Percentiles rank a stretch among this genome's conserved stretches.
Conservation (phyloP, 2,113 vertebrate genomes). For the Malurus alboscapulatus region DNA sequence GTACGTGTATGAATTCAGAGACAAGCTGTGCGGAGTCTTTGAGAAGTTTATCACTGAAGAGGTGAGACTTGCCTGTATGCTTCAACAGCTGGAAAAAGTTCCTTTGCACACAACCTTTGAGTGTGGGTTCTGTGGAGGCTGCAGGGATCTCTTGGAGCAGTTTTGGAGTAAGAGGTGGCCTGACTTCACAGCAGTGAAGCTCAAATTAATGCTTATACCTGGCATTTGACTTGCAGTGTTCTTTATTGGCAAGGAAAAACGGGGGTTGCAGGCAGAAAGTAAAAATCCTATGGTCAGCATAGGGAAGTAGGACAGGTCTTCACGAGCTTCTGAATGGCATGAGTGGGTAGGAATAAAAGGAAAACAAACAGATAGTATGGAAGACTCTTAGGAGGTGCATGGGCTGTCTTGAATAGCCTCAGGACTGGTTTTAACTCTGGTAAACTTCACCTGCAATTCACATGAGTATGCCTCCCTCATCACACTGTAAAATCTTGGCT, state of each 20-base stretch:
- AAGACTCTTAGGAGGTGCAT: not conserved
- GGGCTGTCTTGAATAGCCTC: not conserved
- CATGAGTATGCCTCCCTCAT: not conserved
- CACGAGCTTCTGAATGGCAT: rapidly evolving
- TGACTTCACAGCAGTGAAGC: not conserved
- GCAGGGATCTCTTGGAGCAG: not conserved
- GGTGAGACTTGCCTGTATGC: constrained; percentile 60
- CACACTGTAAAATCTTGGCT: not conserved
- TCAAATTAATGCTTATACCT: not conserved
- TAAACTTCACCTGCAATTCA: not conserved
- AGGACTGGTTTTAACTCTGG: not conserved
- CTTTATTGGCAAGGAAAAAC: not conserved
- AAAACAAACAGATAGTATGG: not conserved
- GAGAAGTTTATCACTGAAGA: constrained; percentile 88
- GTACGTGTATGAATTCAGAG: constrained; percentile 92
- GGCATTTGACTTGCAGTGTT: not conserved
- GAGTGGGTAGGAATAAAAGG: not conserved
- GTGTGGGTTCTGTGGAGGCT: not conserved
- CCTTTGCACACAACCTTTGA: not conserved
- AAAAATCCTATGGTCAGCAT: not conserved
- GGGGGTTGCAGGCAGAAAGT: not conserved
- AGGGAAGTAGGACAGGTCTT: not conserved
- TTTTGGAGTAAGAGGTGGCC: not conserved
- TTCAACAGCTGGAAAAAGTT: not conserved
- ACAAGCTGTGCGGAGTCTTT: constrained; percentile 86